Conservation (phyloP, 2,888 invertebrate genomes). For the Notodonta dromedarius region DNA sequence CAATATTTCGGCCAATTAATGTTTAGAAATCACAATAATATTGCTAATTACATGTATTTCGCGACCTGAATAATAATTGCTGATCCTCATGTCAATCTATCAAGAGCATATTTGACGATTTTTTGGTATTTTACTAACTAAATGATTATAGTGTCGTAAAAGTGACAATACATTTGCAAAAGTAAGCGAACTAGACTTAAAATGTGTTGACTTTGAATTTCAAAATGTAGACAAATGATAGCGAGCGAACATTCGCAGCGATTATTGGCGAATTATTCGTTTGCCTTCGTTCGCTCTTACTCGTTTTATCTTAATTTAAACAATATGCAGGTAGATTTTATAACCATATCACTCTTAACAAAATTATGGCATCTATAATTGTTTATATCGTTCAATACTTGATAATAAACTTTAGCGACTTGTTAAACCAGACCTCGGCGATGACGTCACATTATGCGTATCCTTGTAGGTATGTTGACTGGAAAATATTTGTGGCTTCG, state of each 20-base stretch:
- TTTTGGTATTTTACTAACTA: neutral
- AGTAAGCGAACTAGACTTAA: too few species aligned
- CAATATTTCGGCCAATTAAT: neutral
- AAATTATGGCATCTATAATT: neutral
- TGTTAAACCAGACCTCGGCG: neutral
- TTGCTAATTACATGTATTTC: neutral
- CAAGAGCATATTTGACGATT: neutral
- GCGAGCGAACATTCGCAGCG: too few species aligned
- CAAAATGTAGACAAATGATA: too few species aligned
- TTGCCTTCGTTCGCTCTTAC: too few species aligned
- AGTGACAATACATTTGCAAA: too few species aligned
- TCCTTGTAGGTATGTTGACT: neutral
- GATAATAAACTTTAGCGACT: neutral
- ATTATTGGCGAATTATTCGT: too few species aligned
- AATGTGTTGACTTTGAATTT: too few species aligned
- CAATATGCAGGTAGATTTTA: too few species aligned
- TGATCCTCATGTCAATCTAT: neutral
- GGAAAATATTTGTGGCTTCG: neutral
- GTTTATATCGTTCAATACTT: neutral
- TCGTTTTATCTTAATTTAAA: too few species aligned
- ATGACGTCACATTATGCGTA: neutral
- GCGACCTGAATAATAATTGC: constrained; percentile 1
- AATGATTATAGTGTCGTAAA: too few species aligned
- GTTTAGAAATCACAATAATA: neutral
- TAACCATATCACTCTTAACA: too few species aligned